Conservation (phyloP, 2,797 vertebrate species). For the Aerospiza tachiro region DNA sequence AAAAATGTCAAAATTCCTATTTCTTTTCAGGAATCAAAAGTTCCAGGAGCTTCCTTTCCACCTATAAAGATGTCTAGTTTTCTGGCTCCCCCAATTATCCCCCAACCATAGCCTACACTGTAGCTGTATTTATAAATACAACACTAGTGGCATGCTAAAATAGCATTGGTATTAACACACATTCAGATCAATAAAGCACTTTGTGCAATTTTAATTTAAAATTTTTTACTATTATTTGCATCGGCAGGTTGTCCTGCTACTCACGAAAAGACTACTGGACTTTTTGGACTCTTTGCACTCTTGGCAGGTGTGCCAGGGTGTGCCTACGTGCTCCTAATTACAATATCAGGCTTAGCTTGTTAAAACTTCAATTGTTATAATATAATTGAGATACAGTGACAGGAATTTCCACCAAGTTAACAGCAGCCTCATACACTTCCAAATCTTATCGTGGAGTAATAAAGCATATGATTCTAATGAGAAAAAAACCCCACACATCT, state of each 20-base stretch:
- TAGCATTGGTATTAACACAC: accelerated
- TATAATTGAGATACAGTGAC: not conserved
- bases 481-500: not conserved
- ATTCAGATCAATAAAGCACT: not conserved
- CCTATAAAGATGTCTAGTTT: not conserved
- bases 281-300: not conserved
- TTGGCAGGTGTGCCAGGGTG: not conserved
- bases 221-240: too few relatives aligned
- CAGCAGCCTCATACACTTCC: not conserved
- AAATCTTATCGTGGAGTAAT: not conserved
- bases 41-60: not conserved
- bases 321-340: not conserved
- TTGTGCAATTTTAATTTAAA: not conserved
- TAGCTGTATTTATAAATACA: not conserved
- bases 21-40: not conserved
- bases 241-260: not conserved
- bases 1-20: not conserved
- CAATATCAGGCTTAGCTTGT: slow-evolving; percentile 7
- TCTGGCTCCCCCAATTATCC: not conserved
- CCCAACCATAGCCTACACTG: not conserved
- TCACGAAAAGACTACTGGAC: not conserved
- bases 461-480: not conserved
- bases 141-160: not conserved
- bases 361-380: slow-evolving; percentile 12
- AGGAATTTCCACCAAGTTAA: slow-evolving; percentile 20